Conservation (phyloP, 2,888 invertebrate species). For the Eurytoma adleriae region DNA sequence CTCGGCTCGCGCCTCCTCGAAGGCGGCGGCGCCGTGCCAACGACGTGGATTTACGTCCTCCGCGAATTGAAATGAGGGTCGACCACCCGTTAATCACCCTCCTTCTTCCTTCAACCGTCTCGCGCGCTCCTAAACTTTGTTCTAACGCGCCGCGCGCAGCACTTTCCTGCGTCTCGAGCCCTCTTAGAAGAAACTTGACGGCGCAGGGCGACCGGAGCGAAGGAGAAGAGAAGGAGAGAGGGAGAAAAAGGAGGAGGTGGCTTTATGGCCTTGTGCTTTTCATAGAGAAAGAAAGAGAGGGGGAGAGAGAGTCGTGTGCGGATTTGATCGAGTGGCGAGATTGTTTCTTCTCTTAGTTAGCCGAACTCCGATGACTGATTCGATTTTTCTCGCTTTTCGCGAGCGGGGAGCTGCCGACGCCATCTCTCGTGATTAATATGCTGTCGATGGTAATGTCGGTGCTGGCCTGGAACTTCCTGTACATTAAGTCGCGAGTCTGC, state of each 20-base stretch:
- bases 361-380: constrained; percentile 38
- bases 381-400: constrained; percentile 11
- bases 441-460: neutral
- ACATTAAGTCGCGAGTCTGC: constrained; percentile 4
- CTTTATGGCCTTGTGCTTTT: neutral
- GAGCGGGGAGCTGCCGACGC: neutral
- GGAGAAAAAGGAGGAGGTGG: neutral
- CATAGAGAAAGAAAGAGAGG: neutral
- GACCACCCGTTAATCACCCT: constrained; percentile 64
- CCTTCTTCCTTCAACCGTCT: constrained; percentile 46
- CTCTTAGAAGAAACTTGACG: constrained; percentile 50
- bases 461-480: neutral
- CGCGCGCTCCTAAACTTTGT: constrained; percentile 46
- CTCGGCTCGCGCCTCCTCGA: constrained; percentile 17
- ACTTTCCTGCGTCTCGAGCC: constrained; percentile 34
- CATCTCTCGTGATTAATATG: neutral
- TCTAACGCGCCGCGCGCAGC: constrained; percentile 24
- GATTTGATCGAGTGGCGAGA: constrained; percentile 40
- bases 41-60: constrained; percentile 67
- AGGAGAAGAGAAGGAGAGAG: neutral
- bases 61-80: constrained; percentile 68
- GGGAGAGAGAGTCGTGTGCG: neutral
- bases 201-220: neutral
- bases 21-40: constrained; percentile 54
- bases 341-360: constrained; percentile 35